Conservation (phyloP, 35 echinoderm and acorn worm genomes). For the Holothuria glaberrima region DNA sequence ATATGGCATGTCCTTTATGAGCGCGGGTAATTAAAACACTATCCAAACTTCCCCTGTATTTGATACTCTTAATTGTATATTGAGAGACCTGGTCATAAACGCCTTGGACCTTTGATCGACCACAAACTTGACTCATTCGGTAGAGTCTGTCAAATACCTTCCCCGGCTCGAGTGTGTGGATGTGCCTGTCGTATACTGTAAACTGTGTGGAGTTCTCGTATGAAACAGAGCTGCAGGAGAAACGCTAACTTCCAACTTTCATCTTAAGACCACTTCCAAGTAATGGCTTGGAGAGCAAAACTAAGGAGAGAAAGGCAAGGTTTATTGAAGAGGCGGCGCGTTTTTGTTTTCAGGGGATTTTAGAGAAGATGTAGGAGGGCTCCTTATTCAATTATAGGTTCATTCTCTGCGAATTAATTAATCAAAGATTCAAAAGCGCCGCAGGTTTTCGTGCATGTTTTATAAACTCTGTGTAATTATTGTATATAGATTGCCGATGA, state of each 20-base stretch:
- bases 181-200: background rate
- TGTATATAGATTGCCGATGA: too few relatives aligned
- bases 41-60: too few relatives aligned
- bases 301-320: background rate
- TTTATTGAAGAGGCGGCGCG: slow-evolving; percentile 33
- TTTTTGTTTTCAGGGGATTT: slow-evolving; percentile 30
- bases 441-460: background rate
- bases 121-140: too few relatives aligned
- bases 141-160: too few relatives aligned
- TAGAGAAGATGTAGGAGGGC: background rate
- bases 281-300: slow-evolving; percentile 14
- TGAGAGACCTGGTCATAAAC: too few relatives aligned
- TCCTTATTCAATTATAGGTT: slow-evolving; percentile 21
- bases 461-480: too few relatives aligned
- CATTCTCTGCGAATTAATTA: slow-evolving; percentile 13
- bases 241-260: slow-evolving; percentile 8
- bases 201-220: background rate
- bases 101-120: too few relatives aligned
- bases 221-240: slow-evolving; percentile 7
- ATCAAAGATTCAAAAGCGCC: slow-evolving; percentile 14
- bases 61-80: too few relatives aligned
- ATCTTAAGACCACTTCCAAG: slow-evolving; percentile 1
- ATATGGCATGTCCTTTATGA: too few relatives aligned
- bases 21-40: too few relatives aligned
- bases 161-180: too few relatives aligned